A percentile compares a stretch with the other conserved stretches of the same genome.
Conservation (phyloP, 2,888 invertebrate species). For the Syritta pipiens region DNA sequence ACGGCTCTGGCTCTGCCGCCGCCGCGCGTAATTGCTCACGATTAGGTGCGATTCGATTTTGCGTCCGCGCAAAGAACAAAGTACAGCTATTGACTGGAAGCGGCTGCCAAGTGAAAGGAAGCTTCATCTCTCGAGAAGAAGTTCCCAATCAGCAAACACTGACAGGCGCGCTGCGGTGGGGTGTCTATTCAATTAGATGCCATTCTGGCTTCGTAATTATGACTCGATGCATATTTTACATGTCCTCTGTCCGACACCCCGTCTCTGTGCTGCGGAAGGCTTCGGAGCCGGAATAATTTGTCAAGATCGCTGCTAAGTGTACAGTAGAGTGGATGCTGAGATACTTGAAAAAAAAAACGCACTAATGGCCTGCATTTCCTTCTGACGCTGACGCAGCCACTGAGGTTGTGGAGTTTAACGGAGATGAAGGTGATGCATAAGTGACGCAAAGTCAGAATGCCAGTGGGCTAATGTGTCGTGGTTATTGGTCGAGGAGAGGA, state of each 20-base stretch:
- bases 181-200: conserved; percentile 67
- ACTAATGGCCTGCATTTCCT: conserved; percentile 52
- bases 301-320: conserved; percentile 43
- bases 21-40: conserved; percentile 56
- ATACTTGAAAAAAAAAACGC: conserved; percentile 13
- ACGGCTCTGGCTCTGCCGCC: background rate
- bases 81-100: conserved; percentile 38
- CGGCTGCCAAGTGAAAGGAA: conserved; percentile 40
- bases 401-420: conserved; percentile 13
- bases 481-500: conserved; percentile 3
- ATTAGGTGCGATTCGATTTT: conserved; percentile 54
- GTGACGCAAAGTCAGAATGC: conserved; percentile 19
- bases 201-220: conserved; percentile 59
- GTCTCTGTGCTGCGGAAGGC: no score
- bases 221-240: conserved; percentile 57
- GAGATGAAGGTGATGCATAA: conserved; percentile 16
- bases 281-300: conserved; percentile 35
- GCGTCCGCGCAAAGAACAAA: conserved; percentile 44
- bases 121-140: conserved; percentile 22
- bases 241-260: no score
- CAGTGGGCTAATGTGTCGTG: conserved; percentile 16
- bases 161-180: conserved; percentile 60
- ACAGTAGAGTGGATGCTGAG: conserved; percentile 5
- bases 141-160: conserved; percentile 29
- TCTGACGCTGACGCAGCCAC: background rate